Evolutionary conservation across 2,113 vertebrate genomes (phyloP), one percentile per base, ranked within the genome.

Genomic region (Carassius auratus): DNA sequence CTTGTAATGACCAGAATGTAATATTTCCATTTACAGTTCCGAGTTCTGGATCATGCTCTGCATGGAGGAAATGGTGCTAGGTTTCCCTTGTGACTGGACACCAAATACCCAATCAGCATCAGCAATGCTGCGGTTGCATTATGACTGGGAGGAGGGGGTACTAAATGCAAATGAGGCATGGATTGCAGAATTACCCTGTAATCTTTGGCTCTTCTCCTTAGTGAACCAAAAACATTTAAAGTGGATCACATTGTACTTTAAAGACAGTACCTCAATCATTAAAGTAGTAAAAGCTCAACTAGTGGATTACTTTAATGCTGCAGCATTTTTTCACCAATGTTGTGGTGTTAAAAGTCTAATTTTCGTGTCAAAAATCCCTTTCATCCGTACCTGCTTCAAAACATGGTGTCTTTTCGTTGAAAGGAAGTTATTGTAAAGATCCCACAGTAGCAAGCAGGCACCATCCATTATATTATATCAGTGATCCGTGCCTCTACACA

Each of bases 21-120:
- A 52, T 50, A 52, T 76, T 76, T 52, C 74, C 6, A 19, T 76
- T 52, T 52, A 23, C 48, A 52, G 74, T 76, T 76, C 38, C 23
- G 3, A 57, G 55, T 57, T 59, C 55, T 59, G 9, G 13, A 48
- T 3, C 38, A 74, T n/a, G 5, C 2, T 38, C 19, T 45, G 10
- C 38, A 45, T 45, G 38, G 23, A 74, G 19, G 30, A 30, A 30
- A 74, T 45, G 38, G 19, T 73, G 71, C 71, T 7, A 74, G 38
- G 10, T 48, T 48, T 42, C 38, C 38, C 12, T 48, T 48, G 74
- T 52, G 74, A 52, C 33, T 71, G 8, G 17, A 71, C 68, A 71
- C 68, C 33, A 38, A 38, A 71, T 8, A 71, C 74, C n/a, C 14
- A 76, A 76, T 55, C n/a, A 30, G 23, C 23, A 30, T 52, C 13